These are phyloP conservation scores for Sericinus montela DNA, from an alignment of 2,888 invertebrate species.

Conservation along the genomic window DNA sequence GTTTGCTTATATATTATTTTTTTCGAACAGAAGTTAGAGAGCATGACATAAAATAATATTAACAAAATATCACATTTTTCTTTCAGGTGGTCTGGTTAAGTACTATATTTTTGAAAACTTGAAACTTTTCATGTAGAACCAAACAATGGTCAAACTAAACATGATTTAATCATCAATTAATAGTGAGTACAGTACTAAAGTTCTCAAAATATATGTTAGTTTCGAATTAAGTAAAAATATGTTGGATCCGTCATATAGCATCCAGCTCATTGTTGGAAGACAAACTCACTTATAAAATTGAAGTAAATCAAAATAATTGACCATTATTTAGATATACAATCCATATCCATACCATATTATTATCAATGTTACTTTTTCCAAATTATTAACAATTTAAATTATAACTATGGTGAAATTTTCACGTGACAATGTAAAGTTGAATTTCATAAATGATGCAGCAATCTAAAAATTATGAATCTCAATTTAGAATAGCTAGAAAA, in stretches of 20 bases:
- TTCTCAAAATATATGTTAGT: background rate
- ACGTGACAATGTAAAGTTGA: conserved; percentile 45
- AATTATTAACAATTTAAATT: background rate
- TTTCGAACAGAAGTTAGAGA: conserved; percentile 51
- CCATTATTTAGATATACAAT: conserved; percentile 55
- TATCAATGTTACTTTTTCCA: conserved; percentile 31
- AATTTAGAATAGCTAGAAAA: conserved; percentile 69
- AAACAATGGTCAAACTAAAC: conserved; percentile 47
- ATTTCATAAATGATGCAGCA: conserved; percentile 49
- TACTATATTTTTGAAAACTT: conserved; percentile 50
- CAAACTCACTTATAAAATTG: conserved; percentile 20
- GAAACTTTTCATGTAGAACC: conserved; percentile 42
- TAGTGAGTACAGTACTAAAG: background rate
- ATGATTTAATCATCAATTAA: background rate
- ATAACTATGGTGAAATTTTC: too few relatives aligned
- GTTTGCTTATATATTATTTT: conserved; percentile 19
- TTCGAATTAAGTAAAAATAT: conserved; percentile 1
- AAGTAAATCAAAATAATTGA: conserved; percentile 37
- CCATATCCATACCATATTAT: conserved; percentile 44
- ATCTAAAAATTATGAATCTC: conserved; percentile 52
- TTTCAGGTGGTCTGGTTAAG: conserved; percentile 69
- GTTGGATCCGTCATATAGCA: background rate
- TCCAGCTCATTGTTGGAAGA: conserved; percentile 9
- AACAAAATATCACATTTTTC: conserved; percentile 70
- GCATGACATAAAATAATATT: conserved; percentile 48